These are phyloP conservation scores for Leucophenga varia DNA, from an alignment of 1,140 invertebrate genomes.

Conservation along the genomic window DNA sequence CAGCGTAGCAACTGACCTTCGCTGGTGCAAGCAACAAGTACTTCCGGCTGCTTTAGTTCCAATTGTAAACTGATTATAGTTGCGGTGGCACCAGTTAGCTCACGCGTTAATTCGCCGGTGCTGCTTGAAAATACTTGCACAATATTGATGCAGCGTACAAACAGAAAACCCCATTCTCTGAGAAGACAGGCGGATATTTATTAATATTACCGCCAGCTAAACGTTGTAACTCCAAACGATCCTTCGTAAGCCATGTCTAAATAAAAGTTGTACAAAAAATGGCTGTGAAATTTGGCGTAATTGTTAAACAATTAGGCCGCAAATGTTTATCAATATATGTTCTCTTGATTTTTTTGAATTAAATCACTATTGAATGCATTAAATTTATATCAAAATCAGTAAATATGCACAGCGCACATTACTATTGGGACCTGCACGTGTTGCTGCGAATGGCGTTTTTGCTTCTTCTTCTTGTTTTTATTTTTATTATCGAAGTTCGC, in stretches of 20 bases:
- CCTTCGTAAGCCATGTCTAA: constrained; percentile 40
- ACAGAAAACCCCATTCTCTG: constrained; percentile 62
- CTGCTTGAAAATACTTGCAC: constrained; percentile 65
- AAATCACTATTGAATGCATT: too few relatives aligned
- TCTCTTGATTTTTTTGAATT: too few relatives aligned
- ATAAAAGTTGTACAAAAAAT: constrained; percentile 9
- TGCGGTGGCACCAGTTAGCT: constrained; percentile 58
- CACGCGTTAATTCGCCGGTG: constrained; percentile 59
- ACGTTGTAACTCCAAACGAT: constrained; percentile 53
- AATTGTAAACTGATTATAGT: constrained; percentile 60
- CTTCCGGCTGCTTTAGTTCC: constrained; percentile 56
- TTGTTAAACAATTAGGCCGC: too few relatives aligned
- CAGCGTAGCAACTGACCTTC: constrained; percentile 60
- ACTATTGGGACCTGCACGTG: constrained; percentile 9
- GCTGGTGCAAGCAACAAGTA: constrained; percentile 61
- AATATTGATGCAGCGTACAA: constrained; percentile 60
- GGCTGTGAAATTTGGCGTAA: too few relatives aligned
- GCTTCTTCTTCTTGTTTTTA: too few relatives aligned
- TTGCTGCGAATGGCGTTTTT: background rate
- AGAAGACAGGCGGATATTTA: constrained; percentile 64
- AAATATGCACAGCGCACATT: constrained; percentile 26
- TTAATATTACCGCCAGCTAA: constrained; percentile 64
- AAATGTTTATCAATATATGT: too few relatives aligned
- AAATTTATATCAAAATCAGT: too few relatives aligned
- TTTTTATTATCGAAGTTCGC: too few relatives aligned